Base-by-base conservation (phyloP, 2,888 invertebrate species). In the Hypomecis punctinalis region DNA sequence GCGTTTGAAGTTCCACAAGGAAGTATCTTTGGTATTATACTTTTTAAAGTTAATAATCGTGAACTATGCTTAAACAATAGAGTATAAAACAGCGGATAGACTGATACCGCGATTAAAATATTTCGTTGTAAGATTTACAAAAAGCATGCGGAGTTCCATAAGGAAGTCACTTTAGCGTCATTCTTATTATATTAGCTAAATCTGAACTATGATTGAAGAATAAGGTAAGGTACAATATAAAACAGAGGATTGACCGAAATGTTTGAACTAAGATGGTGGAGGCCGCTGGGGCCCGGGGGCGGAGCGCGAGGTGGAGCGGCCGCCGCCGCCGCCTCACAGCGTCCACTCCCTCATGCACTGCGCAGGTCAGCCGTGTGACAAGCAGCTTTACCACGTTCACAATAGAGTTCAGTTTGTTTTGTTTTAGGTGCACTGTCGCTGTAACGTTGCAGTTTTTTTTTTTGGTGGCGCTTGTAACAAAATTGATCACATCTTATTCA, bases 281-380 rank as follows among this genome's bases (percentile, higher is more conserved):
- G 83, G 76, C 51, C 81, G 84, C 8, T 81, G 84, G 88, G 68
- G 64, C 49, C 76, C 73, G 67, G 83, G 84, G 71, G 87, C 78
- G 68, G 88, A 94, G 84, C 94, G 94, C 83, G 90, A 91, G 83
- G 87, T 90, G 86, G 94, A 95, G 86, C 94, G 96, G 69, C 96
- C 96, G 77, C 96, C 96, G 83, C 95, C 95, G 77, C 96, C 96
- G 80, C 95, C 95, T 72, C 93, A 88, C 85, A 82, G 84, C 80
- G 93, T 94, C 88, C 94, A 89, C 92, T 94, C 90, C 85, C 94
- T 97, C 84, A 95, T 97, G 93, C 96, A 97, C 90, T 97, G 97
- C 95, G 96, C 97, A 94, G 96, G 96, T 96, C 80, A 84, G 85
- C 23, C 58, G 48, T 49, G 63, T 55, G 59, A 48, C 40, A 47